Percentiles rank a stretch among this genome's conserved stretches.
phyloP scores from a whole-genome alignment of 2,113 vertebrate genomes.

The rat (Rattus norvegicus) region DNA sequence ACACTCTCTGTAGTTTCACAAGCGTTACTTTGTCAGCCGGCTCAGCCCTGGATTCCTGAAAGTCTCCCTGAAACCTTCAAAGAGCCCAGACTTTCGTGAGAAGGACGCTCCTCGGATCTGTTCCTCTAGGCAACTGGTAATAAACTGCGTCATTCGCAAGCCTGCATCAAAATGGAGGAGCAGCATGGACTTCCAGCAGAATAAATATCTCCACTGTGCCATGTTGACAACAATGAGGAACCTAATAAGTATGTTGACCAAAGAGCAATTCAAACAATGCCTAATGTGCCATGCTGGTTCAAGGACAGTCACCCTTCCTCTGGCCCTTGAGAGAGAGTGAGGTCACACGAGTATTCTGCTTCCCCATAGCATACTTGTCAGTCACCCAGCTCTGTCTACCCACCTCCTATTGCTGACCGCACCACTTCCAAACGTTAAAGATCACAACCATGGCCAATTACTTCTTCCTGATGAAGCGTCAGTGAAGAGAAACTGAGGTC shows the following conservation, averaged over 20 bases:
- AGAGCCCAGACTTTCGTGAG: neutral
- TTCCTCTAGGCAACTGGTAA: neutral
- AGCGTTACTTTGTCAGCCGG: neutral
- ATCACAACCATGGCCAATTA: neutral
- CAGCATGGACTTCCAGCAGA: neutral
- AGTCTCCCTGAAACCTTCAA: neutral
- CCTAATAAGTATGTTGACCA: neutral
- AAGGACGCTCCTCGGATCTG: neutral
- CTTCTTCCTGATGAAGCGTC: neutral
- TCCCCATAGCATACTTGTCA: accelerated
- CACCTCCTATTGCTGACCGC: neutral
- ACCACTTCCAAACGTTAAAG: neutral
- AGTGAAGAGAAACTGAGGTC: neutral
- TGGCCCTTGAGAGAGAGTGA: neutral
- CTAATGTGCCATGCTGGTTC: neutral
- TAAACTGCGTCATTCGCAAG: neutral
- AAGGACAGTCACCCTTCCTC: neutral
- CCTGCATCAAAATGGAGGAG: neutral
- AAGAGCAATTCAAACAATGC: neutral
- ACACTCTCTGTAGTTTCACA: neutral
- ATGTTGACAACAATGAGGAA: neutral
- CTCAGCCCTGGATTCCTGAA: neutral
- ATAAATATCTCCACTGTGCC: neutral
- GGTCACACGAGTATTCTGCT: neutral
- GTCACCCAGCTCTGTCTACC: neutral